Evolutionary conservation across 1,140 invertebrate genomes (phyloP).

Genomic region (Bombus haemorrhoidalis): DNA sequence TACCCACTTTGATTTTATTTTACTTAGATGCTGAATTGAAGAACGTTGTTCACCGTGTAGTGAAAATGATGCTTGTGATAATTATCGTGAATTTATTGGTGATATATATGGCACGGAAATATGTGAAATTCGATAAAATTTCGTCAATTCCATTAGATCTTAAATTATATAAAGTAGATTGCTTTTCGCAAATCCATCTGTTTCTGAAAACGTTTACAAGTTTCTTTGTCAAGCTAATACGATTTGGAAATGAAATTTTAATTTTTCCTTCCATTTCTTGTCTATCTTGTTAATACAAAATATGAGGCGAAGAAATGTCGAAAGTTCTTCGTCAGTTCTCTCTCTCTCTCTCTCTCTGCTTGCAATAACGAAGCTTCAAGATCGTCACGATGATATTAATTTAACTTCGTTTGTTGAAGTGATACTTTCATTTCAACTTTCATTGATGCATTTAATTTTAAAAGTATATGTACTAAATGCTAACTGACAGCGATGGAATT

Average conservation of each 20-base stretch:
- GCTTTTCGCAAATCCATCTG: neutral
- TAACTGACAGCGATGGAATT: no score
- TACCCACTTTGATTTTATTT: neutral
- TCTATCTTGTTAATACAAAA: neutral
- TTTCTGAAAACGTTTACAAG: neutral
- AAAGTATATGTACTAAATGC: no score
- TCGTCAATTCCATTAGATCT: neutral
- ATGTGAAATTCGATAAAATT: neutral
- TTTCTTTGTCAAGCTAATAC: no score
- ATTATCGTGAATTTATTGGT: slow-evolving; percentile 14
- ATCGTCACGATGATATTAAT: neutral
- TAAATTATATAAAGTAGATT: neutral
- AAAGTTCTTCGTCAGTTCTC: neutral
- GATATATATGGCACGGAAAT: neutral
- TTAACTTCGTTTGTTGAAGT: neutral
- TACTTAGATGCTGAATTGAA: neutral
- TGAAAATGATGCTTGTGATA: slow-evolving; percentile 13
- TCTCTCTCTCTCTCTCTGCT: neutral
- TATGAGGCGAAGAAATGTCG: neutral
- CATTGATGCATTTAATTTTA: no score
- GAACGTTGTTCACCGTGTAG: neutral
- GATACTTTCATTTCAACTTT: no score
- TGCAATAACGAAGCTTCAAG: neutral
- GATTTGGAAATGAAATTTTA: no score
- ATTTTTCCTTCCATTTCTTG: neutral